Conservation (phyloP, 2,797 vertebrate species). For the Mionectes olivaceus region DNA sequence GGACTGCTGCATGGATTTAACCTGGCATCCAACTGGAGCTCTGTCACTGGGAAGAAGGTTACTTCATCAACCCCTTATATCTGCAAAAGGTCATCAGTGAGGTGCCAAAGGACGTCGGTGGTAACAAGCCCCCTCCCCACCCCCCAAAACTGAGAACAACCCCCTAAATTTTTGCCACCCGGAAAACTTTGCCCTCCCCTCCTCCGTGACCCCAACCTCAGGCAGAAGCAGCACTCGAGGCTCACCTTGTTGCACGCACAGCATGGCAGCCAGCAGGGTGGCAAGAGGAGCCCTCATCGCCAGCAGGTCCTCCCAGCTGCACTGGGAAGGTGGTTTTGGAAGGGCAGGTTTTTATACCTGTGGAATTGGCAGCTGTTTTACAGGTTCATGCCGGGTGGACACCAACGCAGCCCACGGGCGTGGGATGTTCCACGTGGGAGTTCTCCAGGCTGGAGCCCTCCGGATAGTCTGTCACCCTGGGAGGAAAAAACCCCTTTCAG, state of each 20-base stretch:
- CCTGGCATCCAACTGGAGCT: not conserved
- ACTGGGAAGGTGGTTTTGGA: not conserved
- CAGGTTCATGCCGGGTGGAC: slow-evolving; percentile 12
- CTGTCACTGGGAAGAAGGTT: not conserved
- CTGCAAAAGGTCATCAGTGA: not conserved
- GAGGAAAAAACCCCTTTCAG: not conserved
- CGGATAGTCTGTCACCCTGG: not conserved
- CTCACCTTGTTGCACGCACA: slow-evolving; percentile 61
- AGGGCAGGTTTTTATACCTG: slow-evolving; percentile 50
- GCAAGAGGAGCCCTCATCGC: slow-evolving; percentile 50
- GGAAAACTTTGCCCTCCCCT: not conserved
- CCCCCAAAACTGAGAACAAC: not conserved
- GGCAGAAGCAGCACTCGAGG: not conserved
- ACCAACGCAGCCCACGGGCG: not conserved
- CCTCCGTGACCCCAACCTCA: not conserved
- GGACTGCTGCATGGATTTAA: not conserved
- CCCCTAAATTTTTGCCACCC: not conserved
- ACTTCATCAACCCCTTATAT: not conserved
- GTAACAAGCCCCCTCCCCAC: not conserved
- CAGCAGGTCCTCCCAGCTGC: not conserved
- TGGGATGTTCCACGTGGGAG: slow-evolving; percentile 47
- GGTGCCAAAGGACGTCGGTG: not conserved
- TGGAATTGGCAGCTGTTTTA: slow-evolving; percentile 20
- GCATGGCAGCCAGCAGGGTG: slow-evolving; percentile 17
- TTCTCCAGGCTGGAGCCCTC: not conserved